Evolutionary conservation across 2,113 vertebrate species (phyloP), one percentile per base, ranked within the genome.

Genomic region (Lampris megalopsis): DNA sequence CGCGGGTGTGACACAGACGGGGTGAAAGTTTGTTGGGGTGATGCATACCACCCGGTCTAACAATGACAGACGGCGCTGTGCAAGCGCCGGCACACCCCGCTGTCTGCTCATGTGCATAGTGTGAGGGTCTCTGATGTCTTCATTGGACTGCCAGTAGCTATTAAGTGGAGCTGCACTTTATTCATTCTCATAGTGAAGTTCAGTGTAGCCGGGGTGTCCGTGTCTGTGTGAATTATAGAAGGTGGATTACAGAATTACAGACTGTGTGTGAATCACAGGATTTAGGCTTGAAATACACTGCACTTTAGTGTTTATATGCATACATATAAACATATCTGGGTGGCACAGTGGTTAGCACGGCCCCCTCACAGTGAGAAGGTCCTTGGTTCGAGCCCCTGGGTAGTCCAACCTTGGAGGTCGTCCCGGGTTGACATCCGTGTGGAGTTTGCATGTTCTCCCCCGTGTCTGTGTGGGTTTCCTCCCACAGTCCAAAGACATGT

Each of bases 1-100:
- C 69, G 80, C 79, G 57, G 82, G 76, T 3, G 10, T 53, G 50
- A 71, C 82, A 72, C 80, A 83, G 84, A 71, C 63, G 72, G 60
- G 75, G 79, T 40, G 79, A 74, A 79, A 75, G 53, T 75, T 24
- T 86, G 83, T 74, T 81, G 68, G 73, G 72, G 84, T 53, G 61
- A 67, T 58, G 66, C 68, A 64, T 69, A 69, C 60, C 72, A 80
- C 69, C 13, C 37, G 79, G 70, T 71, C 74, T 82, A 80, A 83
- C 67, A 78, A 71, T 76, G 69, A 62, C 82, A 64, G 74, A 86
- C 24, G 24, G 68, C 75, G 84, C 82, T 72, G 68, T 48, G 70
- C 63, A 78, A 75, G 75, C 75, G 71, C 54, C 74, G 13, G 63
- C 59, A 53, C 68, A 47, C 62, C 71, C 53, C 83, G 77, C 58